Evolutionary conservation across 2,113 vertebrate species (phyloP).

Genomic region (Serinus canaria): DNA sequence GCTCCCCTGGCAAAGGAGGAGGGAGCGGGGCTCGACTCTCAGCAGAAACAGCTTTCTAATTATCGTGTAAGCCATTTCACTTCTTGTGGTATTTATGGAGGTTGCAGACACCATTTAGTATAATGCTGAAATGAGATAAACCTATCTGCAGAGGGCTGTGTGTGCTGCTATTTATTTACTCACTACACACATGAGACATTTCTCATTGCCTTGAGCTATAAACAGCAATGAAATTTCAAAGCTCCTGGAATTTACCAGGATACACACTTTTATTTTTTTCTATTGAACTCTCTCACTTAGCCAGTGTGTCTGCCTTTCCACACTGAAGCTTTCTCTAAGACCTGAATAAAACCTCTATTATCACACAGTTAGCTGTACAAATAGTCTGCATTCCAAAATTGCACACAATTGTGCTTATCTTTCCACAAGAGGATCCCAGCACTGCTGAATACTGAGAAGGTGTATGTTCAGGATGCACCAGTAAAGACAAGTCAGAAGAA

Average conservation of each 20-base stretch:
- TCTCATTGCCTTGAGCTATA: conserved; percentile 21
- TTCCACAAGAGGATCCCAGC: not conserved
- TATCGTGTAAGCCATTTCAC: conserved; percentile 4
- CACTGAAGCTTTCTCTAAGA: not conserved
- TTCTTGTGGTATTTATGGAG: conserved; percentile 41
- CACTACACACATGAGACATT: not conserved
- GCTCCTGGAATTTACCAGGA: conserved; percentile 22
- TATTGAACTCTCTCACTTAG: not conserved
- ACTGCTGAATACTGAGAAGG: not conserved
- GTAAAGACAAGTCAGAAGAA: not conserved
- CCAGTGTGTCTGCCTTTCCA: not conserved
- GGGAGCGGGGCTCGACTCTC: not conserved
- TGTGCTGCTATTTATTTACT: conserved; percentile 19
- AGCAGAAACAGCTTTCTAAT: conserved; percentile 46
- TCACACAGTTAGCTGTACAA: not conserved
- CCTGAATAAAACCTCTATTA: not conserved
- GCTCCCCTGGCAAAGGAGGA: not conserved
- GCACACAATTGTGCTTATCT: not conserved
- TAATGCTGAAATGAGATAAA: conserved; percentile 33
- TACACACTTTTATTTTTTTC: not conserved
- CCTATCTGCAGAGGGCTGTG: conserved; percentile 26
- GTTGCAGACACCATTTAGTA: conserved; percentile 4
- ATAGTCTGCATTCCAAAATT: not conserved
- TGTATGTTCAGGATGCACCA: not conserved
- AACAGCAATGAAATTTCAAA: conserved; percentile 25